Conservation (phyloP, 2,888 invertebrate species). For the Hypomecis atomaria region DNA sequence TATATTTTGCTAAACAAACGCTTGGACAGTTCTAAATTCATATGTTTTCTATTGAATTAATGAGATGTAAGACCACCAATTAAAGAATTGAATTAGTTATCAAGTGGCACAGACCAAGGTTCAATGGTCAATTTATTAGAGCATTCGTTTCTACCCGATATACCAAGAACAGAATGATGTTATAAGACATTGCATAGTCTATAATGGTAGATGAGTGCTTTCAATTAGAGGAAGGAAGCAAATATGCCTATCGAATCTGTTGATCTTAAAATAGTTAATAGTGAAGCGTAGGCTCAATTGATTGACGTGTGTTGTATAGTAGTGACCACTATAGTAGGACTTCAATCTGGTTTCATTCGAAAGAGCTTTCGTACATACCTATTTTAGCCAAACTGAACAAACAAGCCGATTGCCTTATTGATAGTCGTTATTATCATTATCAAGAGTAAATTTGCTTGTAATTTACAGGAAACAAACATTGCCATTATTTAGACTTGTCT, state of each 20-base stretch:
- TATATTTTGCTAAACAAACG: not conserved
- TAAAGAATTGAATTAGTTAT: not conserved
- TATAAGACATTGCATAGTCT: not conserved
- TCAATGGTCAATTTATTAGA: slow-evolving; percentile 11
- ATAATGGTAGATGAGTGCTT: slow-evolving; percentile 28
- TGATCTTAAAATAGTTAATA: slow-evolving; percentile 20
- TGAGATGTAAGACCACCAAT: not conserved
- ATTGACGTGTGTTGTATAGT: slow-evolving; percentile 13
- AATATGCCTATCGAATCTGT: slow-evolving; percentile 13
- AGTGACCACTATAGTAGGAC: not conserved
- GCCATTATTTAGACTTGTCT: slow-evolving; percentile 40
- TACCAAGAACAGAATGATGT: slow-evolving; percentile 16
- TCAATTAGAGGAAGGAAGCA: slow-evolving; percentile 24
- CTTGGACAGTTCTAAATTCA: slow-evolving; percentile 10
- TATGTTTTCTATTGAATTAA: not conserved
- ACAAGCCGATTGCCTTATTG: not conserved
- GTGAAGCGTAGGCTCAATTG: slow-evolving; percentile 17
- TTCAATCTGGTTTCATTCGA: not conserved
- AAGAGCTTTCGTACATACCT: too few species aligned
- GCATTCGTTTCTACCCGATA: not conserved
- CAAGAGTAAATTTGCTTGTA: too few species aligned
- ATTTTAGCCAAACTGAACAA: not conserved
- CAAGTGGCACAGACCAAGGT: not conserved
- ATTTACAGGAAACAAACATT: slow-evolving; percentile 47
- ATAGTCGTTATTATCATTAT: too few species aligned